These are phyloP conservation scores for Temnopleurus reevesii DNA, from an alignment of 53 echinoderm and acorn worm species.

Conservation along the genomic window DNA sequence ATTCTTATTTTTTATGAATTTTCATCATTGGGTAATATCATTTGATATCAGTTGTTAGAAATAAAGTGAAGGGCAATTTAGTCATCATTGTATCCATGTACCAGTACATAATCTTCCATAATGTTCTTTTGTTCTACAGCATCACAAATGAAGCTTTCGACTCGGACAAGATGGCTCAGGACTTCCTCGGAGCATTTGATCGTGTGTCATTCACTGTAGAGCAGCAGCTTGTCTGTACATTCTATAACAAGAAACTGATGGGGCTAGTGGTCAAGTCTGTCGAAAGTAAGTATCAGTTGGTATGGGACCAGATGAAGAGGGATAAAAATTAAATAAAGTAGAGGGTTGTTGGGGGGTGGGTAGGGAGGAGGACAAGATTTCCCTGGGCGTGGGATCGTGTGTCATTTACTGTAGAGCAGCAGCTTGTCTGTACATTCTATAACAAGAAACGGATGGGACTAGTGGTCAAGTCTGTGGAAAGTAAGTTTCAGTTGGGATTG, in stretches of 20 bases:
- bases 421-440: conserved; percentile 83
- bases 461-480: conserved; percentile 81
- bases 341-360: too few relatives aligned
- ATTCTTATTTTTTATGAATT: too few relatives aligned
- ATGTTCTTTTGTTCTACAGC: conserved; percentile 62
- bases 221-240: conserved; percentile 91
- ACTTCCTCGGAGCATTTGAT: conserved; percentile 61
- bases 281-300: conserved; percentile 51
- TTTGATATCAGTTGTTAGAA: too few relatives aligned
- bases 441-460: conserved; percentile 91
- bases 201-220: conserved; percentile 78
- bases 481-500: conserved; percentile 23
- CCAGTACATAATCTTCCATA: too few relatives aligned
- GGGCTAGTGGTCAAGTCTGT: conserved; percentile 91
- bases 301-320: too few relatives aligned
- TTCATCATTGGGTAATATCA: too few relatives aligned
- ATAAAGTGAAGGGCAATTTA: too few relatives aligned
- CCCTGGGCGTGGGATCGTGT: conserved; percentile 25
- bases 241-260: conserved; percentile 82
- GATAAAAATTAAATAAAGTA: too few relatives aligned
- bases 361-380: too few relatives aligned
- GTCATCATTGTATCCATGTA: too few relatives aligned
- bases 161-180: conserved; percentile 92
- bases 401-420: conserved; percentile 88
- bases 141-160: conserved; percentile 88